Percentiles rank a stretch among this genome's conserved stretches.
phyloP scores from a whole-genome alignment of 2,113 vertebrate species.

The Chloropsis cyanopogon region DNA sequence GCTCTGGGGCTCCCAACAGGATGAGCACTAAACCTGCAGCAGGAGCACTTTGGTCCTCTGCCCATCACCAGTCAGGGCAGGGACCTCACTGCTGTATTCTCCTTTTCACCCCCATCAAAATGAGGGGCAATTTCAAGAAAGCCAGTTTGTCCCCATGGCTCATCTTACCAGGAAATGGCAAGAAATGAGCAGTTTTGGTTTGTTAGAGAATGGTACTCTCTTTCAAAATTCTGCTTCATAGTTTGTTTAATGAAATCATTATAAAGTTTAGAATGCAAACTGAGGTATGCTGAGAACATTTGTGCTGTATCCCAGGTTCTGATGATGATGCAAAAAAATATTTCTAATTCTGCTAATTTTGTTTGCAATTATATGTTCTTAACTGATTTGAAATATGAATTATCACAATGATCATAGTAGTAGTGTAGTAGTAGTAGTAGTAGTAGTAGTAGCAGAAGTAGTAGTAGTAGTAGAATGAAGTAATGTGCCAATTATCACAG shows the following conservation, averaged over 20 bases:
- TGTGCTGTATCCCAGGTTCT: background rate
- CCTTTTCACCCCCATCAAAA: background rate
- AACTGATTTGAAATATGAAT: background rate
- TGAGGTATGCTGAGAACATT: background rate
- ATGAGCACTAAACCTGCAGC: accelerated
- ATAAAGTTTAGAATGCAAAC: background rate
- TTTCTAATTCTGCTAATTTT: background rate
- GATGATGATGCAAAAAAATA: background rate
- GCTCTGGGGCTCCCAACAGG: background rate
- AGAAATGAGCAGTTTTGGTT: background rate
- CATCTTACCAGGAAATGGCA: background rate
- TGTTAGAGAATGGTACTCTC: background rate
- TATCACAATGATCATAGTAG: background rate
- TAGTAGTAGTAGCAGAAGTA: background rate
- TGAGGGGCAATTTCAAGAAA: background rate
- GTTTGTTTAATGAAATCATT: background rate
- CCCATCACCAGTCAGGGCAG: background rate
- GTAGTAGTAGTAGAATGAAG: background rate
- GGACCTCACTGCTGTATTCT: too few relatives aligned
- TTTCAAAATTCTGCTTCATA: background rate
- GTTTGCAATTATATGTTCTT: background rate
- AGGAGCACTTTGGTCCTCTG: accelerated
- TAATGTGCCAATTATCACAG: background rate
- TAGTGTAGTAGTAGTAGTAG: background rate
- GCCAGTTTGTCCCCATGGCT: background rate